Evolutionary conservation across 2,797 vertebrate species (phyloP).

Genomic region (Heteromormyrus szaboi): DNA sequence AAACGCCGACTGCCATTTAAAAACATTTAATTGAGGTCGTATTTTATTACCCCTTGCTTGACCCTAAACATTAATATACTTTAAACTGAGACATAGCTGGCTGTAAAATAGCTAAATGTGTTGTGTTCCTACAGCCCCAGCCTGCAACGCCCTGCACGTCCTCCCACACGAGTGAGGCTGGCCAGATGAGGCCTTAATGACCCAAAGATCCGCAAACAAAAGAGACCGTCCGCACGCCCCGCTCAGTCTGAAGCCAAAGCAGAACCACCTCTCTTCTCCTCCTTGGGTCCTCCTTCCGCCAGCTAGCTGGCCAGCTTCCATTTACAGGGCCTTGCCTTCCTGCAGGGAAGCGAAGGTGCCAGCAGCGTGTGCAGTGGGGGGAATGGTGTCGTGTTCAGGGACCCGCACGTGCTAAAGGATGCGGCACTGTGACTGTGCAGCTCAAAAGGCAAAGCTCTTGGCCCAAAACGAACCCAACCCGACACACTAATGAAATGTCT

Average conservation of each 20-base stretch:
- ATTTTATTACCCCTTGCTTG: background rate
- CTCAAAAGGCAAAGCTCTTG: background rate
- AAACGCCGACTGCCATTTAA: background rate
- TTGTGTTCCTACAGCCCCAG: background rate
- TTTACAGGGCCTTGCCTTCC: background rate
- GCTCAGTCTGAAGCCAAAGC: background rate
- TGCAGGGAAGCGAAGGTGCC: background rate
- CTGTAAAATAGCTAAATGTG: background rate
- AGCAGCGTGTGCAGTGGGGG: background rate
- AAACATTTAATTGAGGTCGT: slow-evolving; percentile 1
- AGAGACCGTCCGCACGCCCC: background rate
- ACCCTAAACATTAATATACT: background rate
- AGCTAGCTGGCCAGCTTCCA: background rate
- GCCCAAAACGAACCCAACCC: background rate
- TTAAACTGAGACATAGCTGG: background rate
- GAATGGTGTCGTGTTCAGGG: background rate
- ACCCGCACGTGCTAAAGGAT: background rate
- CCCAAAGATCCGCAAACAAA: background rate
- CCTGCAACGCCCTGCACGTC: background rate
- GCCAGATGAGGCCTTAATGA: background rate
- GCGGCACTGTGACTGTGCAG: background rate
- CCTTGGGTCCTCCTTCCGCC: background rate
- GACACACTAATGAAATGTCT: background rate
- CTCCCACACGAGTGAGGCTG: background rate
- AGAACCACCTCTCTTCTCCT: background rate